phyloP scores from a whole-genome alignment of 2,888 invertebrate genomes.

The Amphipyra tragopoginis region DNA sequence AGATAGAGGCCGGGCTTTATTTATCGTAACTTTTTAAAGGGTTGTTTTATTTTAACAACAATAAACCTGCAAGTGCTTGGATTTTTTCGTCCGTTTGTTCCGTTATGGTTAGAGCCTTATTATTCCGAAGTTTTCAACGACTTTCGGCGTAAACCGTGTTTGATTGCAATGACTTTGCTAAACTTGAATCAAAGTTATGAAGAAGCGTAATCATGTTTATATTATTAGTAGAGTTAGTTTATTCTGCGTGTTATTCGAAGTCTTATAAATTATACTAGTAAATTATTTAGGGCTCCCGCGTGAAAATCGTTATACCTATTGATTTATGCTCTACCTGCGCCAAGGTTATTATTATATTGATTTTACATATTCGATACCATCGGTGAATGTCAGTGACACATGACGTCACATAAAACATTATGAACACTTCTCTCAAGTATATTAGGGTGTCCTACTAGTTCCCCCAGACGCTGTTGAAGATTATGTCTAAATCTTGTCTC shows the following conservation, averaged over 20 bases:
- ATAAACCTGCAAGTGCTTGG: constrained; percentile 49
- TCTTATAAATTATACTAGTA: constrained; percentile 1
- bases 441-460: neutral
- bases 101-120: constrained; percentile 69
- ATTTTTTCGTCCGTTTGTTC: constrained; percentile 42
- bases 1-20: constrained; percentile 48
- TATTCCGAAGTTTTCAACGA: constrained; percentile 45
- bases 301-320: too few relatives aligned
- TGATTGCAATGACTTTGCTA: constrained; percentile 39
- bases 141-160: constrained; percentile 33
- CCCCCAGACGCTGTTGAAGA: neutral
- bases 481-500: constrained; percentile 1
- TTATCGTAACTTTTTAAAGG: constrained; percentile 54
- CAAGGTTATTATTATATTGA: too few relatives aligned
- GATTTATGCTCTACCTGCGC: too few relatives aligned
- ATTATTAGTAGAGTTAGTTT: neutral
- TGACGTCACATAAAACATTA: too few relatives aligned
- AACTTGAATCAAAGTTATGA: constrained; percentile 16
- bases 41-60: constrained; percentile 50
- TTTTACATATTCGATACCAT: too few relatives aligned
- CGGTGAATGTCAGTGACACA: too few relatives aligned
- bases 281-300: too few relatives aligned
- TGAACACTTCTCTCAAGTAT: neutral
- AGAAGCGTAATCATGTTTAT: constrained; percentile 18
- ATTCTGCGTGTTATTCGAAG: neutral